These are phyloP conservation scores for Monoplex corrugatus DNA, from an alignment of 2,888 invertebrate species.

Conservation along the genomic window DNA sequence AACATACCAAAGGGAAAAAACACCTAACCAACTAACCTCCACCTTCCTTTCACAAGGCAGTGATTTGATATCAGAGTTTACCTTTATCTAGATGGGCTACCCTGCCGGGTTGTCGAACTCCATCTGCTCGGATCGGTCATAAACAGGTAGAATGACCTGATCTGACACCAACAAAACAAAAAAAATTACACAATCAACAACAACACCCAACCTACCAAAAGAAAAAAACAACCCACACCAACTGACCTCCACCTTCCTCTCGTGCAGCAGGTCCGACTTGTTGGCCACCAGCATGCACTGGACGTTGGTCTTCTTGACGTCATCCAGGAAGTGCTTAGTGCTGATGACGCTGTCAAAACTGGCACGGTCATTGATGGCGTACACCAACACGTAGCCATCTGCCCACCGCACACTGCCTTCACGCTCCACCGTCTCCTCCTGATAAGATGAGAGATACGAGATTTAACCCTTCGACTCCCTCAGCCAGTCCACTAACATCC, in stretches of 20 bases:
- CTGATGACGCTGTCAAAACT: constrained; percentile 73
- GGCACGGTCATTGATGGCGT: constrained; percentile 76
- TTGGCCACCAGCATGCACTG: constrained; percentile 78
- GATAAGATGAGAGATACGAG: not conserved
- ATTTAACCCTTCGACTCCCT: too few relatives aligned
- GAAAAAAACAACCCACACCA: not conserved
- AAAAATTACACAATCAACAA: too few relatives aligned
- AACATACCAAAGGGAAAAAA: too few relatives aligned
- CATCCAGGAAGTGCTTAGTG: constrained; percentile 76
- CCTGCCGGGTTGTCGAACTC: too few relatives aligned
- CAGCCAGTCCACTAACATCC: too few relatives aligned
- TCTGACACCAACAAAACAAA: not conserved
- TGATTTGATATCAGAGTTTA: too few relatives aligned
- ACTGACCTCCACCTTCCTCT: constrained; percentile 66
- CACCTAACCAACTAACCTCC: too few relatives aligned
- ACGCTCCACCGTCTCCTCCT: constrained; percentile 71
- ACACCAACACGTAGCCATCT: constrained; percentile 79
- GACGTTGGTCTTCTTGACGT: constrained; percentile 75
- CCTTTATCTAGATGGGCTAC: too few relatives aligned
- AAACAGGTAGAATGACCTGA: too few relatives aligned
- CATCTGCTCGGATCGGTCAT: too few relatives aligned
- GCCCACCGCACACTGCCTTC: constrained; percentile 78
- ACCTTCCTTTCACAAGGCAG: too few relatives aligned
- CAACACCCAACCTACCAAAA: not conserved
- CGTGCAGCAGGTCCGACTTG: constrained; percentile 73